These are phyloP conservation scores for Oryzias dopingdopingensis DNA, from an alignment of 2,797 vertebrate genomes.

Conservation along the genomic window DNA sequence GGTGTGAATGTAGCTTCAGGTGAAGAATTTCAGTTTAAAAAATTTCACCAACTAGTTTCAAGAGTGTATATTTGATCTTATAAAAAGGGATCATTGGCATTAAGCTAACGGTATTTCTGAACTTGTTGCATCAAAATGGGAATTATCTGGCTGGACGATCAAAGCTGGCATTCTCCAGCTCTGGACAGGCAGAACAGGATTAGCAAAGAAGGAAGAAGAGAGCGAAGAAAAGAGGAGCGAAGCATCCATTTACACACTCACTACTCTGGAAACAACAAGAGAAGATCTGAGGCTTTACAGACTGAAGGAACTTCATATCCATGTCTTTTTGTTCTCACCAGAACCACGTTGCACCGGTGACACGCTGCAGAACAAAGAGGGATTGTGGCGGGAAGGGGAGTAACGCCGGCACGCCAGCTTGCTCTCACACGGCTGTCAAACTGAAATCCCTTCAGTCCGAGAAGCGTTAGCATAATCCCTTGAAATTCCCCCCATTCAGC, in stretches of 20 bases:
- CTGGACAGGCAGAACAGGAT: background rate
- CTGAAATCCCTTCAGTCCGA: conserved; percentile 84
- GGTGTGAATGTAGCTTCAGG: no score
- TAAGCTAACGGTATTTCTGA: no score
- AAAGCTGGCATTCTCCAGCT: conserved; percentile 16
- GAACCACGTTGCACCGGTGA: conserved; percentile 33
- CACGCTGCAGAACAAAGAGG: conserved; percentile 69
- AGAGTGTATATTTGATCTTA: no score
- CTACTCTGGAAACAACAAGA: conserved; percentile 54
- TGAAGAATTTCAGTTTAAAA: no score
- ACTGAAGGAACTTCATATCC: conserved; percentile 63
- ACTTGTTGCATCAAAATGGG: background rate
- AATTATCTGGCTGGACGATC: conserved; percentile 18
- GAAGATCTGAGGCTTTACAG: conserved; percentile 59
- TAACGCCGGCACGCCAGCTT: conserved; percentile 56
- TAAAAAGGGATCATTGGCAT: no score
- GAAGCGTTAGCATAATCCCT: conserved; percentile 83
- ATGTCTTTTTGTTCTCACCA: conserved; percentile 36
- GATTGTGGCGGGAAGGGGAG: conserved; percentile 63
- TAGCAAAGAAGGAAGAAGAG: background rate
- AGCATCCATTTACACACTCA: conserved; percentile 44
- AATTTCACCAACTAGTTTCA: no score
- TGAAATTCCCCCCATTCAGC: conserved; percentile 6
- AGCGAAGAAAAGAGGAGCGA: conserved; percentile 44
- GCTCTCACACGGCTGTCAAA: conserved; percentile 81